A percentile compares a stretch with the other conserved stretches of the same genome.
Evolutionary conservation across 2,797 vertebrate genomes (phyloP).

Genomic region (Taenioides sp.): DNA sequence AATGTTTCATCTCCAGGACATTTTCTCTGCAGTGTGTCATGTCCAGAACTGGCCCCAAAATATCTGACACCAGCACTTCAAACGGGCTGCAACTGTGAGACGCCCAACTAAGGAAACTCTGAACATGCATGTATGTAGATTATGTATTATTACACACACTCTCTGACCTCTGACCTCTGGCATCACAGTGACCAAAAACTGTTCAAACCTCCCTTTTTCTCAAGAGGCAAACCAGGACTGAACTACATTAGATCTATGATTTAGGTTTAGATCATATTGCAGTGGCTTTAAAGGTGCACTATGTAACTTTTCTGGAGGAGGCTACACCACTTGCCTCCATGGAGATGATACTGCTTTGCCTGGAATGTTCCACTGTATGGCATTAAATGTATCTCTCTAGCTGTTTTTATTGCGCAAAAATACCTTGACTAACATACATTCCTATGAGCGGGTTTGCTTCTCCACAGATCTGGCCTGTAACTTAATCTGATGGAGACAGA

Average conservation of each 20-base stretch:
- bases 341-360: too few species aligned
- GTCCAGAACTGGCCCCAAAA: conserved; percentile 57
- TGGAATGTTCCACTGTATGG: too few species aligned
- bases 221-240: too few species aligned
- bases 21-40: conserved; percentile 66
- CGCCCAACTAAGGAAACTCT: conserved; percentile 4
- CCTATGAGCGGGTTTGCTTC: too few species aligned
- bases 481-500: not conserved
- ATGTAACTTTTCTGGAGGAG: too few species aligned
- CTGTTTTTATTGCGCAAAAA: too few species aligned
- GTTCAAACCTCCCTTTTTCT: too few species aligned
- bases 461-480: not conserved
- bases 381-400: too few species aligned
- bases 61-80: conserved; percentile 61
- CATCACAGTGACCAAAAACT: not conserved
- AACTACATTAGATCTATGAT: not conserved
- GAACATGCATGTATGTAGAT: too few species aligned
- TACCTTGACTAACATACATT: too few species aligned
- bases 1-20: conserved; percentile 54
- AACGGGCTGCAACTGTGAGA: conserved; percentile 20
- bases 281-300: too few species aligned
- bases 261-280: not conserved
- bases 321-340: too few species aligned
- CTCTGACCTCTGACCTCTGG: not conserved
- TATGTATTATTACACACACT: not conserved